Conservation (phyloP, 30 jellyfish, hydroid and myxozoan genomes). For the Pseudorhiza aurosa region DNA sequence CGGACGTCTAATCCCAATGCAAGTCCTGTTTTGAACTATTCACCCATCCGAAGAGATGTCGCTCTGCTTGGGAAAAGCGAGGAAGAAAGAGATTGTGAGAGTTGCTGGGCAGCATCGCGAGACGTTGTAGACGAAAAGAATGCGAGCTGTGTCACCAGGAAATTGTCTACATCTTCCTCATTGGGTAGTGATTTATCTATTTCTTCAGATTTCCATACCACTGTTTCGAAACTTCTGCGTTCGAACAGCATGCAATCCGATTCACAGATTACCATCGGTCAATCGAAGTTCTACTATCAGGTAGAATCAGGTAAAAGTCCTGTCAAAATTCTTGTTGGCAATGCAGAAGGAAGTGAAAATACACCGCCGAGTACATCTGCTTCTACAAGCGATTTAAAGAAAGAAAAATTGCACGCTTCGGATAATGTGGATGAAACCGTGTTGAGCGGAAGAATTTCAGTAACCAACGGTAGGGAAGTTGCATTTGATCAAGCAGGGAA, state of each 20-base stretch:
- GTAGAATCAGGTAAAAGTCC: background rate
- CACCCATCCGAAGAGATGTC: no score
- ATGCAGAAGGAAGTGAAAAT: background rate
- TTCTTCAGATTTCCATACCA: constrained; percentile 24
- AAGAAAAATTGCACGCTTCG: no score
- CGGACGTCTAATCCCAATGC: no score
- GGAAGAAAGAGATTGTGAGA: no score
- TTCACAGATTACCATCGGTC: constrained; percentile 1
- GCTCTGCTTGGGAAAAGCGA: no score
- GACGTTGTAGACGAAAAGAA: background rate
- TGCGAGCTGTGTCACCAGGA: background rate
- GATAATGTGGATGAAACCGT: no score
- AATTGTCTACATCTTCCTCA: background rate
- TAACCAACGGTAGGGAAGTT: no score
- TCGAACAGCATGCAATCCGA: background rate
- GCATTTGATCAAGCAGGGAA: no score
- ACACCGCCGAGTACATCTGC: background rate
- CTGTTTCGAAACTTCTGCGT: constrained; percentile 26
- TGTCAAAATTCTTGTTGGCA: background rate
- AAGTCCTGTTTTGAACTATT: no score
- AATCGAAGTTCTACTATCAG: constrained; percentile 13
- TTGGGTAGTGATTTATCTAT: constrained; percentile 22
- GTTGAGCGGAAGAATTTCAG: no score
- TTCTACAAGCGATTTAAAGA: no score
- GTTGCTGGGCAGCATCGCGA: no score